These are phyloP conservation scores for Tyto alba DNA, from an alignment of 2,113 vertebrate genomes.

Conservation along the genomic window DNA sequence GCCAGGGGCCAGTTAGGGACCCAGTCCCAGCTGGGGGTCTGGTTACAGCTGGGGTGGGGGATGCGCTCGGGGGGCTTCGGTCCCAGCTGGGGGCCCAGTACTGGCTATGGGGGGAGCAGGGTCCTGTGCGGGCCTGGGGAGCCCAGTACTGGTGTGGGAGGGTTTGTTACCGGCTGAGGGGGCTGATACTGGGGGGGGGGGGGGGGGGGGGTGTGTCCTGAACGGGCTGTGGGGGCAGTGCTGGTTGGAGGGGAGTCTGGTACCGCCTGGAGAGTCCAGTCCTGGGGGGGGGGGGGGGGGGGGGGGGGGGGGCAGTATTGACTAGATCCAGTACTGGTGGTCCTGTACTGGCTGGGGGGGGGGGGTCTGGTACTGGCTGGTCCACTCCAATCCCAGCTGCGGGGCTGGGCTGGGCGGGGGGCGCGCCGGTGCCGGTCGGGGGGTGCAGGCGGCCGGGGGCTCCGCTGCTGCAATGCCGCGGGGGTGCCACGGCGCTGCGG, in stretches of 20 bases:
- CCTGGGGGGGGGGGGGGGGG: neutral
- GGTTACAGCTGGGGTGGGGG: neutral
- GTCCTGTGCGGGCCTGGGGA: no score
- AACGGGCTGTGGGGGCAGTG: no score
- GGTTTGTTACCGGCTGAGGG: neutral
- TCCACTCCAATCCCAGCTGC: neutral
- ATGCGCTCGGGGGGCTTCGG: neutral
- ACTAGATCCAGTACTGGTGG: neutral
- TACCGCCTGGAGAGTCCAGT: neutral
- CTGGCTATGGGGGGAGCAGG: no score
- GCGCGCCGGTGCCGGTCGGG: neutral
- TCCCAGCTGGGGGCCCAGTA: neutral
- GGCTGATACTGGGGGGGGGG: neutral
- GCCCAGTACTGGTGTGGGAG: neutral
- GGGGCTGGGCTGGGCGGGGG: neutral
- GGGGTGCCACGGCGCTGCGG: neutral
- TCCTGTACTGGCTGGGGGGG: neutral
- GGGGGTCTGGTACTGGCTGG: neutral
- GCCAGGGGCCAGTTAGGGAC: no score
- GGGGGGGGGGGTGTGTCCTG: no score
- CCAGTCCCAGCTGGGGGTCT: accelerated
- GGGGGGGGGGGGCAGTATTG: neutral
- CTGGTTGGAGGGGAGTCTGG: neutral
- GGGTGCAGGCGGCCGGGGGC: neutral
- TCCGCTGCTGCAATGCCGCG: neutral